Base-by-base conservation (phyloP, 2,888 invertebrate species). In the Clepsis dumicolana region DNA sequence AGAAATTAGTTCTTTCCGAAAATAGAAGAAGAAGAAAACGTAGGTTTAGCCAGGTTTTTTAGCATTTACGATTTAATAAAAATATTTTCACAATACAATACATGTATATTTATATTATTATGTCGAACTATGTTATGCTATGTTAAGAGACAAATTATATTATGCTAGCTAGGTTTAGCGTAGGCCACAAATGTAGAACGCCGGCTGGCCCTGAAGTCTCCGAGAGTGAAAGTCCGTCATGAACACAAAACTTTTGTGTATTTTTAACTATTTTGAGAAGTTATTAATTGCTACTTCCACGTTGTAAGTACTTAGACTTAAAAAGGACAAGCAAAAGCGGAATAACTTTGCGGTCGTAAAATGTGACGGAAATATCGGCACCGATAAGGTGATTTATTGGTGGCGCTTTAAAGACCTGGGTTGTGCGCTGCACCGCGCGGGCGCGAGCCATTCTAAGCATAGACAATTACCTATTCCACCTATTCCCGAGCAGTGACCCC, bases 401-500 rank as follows among this genome's bases (percentile, higher is more conserved):
- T 44, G 60, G 60, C 60, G 65, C 65, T 65, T 65, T 61, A 61
- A 44, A 53, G 44, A 60, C 54, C 18, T 65, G 65, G 65, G 44
- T 53, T 59, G 57, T 41, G 32, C 18, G 50, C 56, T 27, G 48
- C 35, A 48, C n/a, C 29, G 54, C 10, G 54, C 41, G 50, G 54
- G 70, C 50, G 54, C 41, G 41, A 14, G 44, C 41, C 27, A 32
- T 50, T 41, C 44, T 35, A 44, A 64, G 61, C 66, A 62, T 66
- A 44, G 48, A 66, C 71, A 70, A 73, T 75, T 73, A 78, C 72
- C 72, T 72, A 76, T 75, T 75, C 74, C 65, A 70, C 70, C 56
- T 62, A 64, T 61, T 35, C 52, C 63, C 75, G 83, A 74, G 74
- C 79, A 75, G 70, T 71, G 81, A 80, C 78, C 80, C 64, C 66